phyloP scores from a whole-genome alignment of 2,113 vertebrate genomes.

The Malurus cyaneus region DNA sequence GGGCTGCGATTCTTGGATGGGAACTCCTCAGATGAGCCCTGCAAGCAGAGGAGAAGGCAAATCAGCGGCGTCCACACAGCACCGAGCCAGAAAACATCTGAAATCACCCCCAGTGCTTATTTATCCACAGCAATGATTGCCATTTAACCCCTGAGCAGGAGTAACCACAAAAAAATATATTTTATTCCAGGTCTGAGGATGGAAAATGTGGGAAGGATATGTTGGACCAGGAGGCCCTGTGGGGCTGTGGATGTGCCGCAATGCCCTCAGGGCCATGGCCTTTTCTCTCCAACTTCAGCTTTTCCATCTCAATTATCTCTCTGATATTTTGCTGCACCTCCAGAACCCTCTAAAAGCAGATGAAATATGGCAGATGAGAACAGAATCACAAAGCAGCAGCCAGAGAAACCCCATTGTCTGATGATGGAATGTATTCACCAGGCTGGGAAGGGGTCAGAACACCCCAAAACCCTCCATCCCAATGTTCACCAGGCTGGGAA shows the following conservation, averaged over 20 bases:
- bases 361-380: slow-evolving; percentile 15
- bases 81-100: neutral
- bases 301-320: neutral
- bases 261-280: neutral
- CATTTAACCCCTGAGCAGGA: neutral
- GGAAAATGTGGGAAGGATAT: neutral
- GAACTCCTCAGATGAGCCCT: neutral
- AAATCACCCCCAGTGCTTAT: neutral
- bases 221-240: neutral
- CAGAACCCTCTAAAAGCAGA: neutral
- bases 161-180: neutral
- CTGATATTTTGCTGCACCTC: neutral
- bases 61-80: neutral
- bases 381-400: neutral
- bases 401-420: slow-evolving; percentile 44
- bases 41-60: neutral
- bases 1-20: neutral
- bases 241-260: neutral
- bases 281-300: neutral
- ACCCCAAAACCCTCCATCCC: too few species aligned
- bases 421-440: neutral
- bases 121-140: neutral
- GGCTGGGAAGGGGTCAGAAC: too few species aligned
- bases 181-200: neutral
- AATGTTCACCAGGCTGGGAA: neutral